Conservation (phyloP, 2,888 invertebrate species). For the Drosophila birchii region DNA sequence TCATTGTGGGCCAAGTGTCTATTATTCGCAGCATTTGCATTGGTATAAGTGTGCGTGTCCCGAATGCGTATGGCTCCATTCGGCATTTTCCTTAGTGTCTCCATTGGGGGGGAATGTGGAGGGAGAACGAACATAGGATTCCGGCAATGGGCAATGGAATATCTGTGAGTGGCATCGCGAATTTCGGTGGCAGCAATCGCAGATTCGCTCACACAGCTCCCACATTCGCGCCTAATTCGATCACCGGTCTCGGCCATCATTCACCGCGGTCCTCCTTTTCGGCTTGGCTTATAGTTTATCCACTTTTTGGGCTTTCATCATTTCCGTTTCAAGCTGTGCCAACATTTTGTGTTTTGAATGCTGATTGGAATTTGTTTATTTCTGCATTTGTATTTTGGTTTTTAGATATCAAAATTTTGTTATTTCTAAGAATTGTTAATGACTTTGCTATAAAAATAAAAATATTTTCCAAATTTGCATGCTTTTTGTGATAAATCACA, state of each 20-base stretch:
- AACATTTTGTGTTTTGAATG: background rate
- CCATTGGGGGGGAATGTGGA: background rate
- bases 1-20: conserved; percentile 57
- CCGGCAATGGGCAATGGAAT: background rate
- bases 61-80: conserved; percentile 45
- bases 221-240: conserved; percentile 34
- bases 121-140: background rate
- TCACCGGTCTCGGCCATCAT: conserved; percentile 5
- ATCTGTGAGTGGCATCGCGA: conserved; percentile 35
- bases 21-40: conserved; percentile 56
- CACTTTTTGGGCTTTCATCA: background rate
- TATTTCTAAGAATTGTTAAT: no score
- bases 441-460: background rate
- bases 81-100: conserved; percentile 19
- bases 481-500: background rate
- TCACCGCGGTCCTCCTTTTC: background rate
- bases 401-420: background rate
- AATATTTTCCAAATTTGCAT: background rate
- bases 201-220: conserved; percentile 23
- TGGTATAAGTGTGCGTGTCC: conserved; percentile 54
- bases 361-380: background rate
- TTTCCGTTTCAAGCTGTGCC: background rate
- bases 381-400: background rate
- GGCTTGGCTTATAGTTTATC: conserved; percentile 1
- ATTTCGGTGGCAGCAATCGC: conserved; percentile 23